These are phyloP conservation scores for Congeria kusceri DNA, from an alignment of 2,888 invertebrate species.

Conservation along the genomic window DNA sequence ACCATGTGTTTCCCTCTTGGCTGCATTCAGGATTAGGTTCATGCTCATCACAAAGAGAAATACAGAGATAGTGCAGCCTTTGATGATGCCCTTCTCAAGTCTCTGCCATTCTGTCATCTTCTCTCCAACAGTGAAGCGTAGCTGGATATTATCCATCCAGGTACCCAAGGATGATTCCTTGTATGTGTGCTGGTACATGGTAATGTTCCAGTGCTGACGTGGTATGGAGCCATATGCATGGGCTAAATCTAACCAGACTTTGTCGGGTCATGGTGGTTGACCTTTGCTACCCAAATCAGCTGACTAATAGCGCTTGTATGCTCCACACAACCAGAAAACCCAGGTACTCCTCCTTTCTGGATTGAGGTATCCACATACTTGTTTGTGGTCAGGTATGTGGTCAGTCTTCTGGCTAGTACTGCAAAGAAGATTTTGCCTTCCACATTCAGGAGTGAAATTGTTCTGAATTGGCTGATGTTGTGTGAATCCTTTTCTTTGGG, in stretches of 20 bases:
- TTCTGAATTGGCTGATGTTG: constrained; percentile 45
- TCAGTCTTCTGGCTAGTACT: constrained; percentile 42
- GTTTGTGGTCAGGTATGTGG: constrained; percentile 31
- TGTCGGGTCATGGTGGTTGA: constrained; percentile 28
- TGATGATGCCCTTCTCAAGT: no score
- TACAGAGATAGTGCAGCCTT: no score
- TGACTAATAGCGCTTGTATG: constrained; percentile 36
- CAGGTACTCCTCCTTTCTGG: constrained; percentile 32
- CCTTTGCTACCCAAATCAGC: constrained; percentile 25
- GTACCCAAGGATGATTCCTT: constrained; percentile 2
- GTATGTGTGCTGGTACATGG: constrained; percentile 18
- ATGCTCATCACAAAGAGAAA: no score
- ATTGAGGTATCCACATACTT: constrained; percentile 30
- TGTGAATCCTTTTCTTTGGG: constrained; percentile 45
- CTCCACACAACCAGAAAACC: constrained; percentile 27
- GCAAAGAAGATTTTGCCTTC: constrained; percentile 58
- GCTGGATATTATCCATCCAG: no score
- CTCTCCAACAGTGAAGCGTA: no score
- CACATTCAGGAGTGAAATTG: constrained; percentile 53
- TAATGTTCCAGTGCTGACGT: constrained; percentile 21
- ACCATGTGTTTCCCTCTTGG: no score
- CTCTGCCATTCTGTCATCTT: no score
- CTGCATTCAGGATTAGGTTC: no score
- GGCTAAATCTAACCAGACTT: constrained; percentile 37
- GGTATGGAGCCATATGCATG: constrained; percentile 40